A percentile compares a stretch with the other conserved stretches of the same genome.
Evolutionary conservation across 2,888 invertebrate species (phyloP).

Genomic region (Capitulum mitella): DNA sequence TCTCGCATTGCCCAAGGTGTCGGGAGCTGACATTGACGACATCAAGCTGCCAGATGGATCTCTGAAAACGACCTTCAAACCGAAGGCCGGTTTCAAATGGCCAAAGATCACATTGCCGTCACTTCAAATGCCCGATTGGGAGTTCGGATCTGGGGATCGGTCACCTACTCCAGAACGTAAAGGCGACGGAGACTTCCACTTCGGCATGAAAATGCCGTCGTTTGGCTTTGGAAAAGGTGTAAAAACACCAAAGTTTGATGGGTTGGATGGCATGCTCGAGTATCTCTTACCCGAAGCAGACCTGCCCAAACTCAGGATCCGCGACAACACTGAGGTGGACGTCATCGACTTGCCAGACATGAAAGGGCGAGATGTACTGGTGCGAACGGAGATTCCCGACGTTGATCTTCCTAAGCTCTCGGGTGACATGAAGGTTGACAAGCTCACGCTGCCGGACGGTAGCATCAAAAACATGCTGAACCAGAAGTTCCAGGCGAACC

Average conservation of each 20-base stretch:
- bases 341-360: no score
- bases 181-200: not conserved
- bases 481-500: not conserved
- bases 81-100: not conserved
- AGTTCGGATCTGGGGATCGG: not conserved
- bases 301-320: no score
- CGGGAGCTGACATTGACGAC: not conserved
- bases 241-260: no score
- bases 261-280: no score
- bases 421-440: no score
- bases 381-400: no score
- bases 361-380: no score
- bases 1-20: not conserved
- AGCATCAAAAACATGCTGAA: not conserved
- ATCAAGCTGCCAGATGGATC: not conserved
- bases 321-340: no score
- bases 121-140: not conserved
- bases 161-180: not conserved
- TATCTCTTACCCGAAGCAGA: no score
- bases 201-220: not conserved
- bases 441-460: not conserved
- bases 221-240: no score
- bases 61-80: not conserved
- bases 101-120: not conserved
- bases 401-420: no score